phyloP scores from a whole-genome alignment of 2,888 invertebrate species.

The Pecten maximus region DNA sequence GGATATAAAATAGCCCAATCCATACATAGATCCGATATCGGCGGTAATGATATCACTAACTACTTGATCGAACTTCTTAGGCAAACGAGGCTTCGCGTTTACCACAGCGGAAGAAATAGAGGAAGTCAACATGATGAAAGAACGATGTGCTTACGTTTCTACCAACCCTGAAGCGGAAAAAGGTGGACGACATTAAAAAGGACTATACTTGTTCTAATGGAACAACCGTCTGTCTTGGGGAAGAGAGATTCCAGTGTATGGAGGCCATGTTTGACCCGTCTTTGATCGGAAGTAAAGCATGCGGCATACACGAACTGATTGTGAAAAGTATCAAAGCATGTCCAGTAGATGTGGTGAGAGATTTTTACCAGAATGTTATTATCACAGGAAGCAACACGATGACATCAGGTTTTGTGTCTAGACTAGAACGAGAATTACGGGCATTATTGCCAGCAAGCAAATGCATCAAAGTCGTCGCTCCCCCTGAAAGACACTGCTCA shows the following conservation, averaged over 20 bases:
- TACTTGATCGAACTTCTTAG: conserved; percentile 33
- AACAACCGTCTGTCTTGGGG: neutral
- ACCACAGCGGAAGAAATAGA: neutral
- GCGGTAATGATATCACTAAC: conserved; percentile 31
- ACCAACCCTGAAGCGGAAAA: conserved; percentile 22
- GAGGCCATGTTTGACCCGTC: conserved; percentile 30
- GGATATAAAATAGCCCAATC: neutral
- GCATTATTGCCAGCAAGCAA: neutral
- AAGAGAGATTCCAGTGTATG: conserved; percentile 38
- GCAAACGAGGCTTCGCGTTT: neutral
- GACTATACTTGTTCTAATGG: conserved; percentile 35
- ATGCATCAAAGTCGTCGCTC: conserved; percentile 22
- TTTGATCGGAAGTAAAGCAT: conserved; percentile 26
- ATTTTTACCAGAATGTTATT: conserved; percentile 5
- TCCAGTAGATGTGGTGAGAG: conserved; percentile 2
- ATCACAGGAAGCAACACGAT: conserved; percentile 36
- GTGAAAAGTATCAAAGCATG: neutral
- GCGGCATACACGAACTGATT: conserved; percentile 29
- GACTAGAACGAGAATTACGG: neutral
- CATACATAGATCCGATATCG: conserved; percentile 17
- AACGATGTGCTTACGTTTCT: conserved; percentile 19
- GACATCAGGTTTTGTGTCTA: neutral
- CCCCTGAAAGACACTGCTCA: neutral
- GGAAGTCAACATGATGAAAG: neutral
- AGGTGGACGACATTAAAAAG: neutral